These are phyloP conservation scores for Myotis lucifugus DNA, from an alignment of 2,113 vertebrate species.

Conservation along the genomic window DNA sequence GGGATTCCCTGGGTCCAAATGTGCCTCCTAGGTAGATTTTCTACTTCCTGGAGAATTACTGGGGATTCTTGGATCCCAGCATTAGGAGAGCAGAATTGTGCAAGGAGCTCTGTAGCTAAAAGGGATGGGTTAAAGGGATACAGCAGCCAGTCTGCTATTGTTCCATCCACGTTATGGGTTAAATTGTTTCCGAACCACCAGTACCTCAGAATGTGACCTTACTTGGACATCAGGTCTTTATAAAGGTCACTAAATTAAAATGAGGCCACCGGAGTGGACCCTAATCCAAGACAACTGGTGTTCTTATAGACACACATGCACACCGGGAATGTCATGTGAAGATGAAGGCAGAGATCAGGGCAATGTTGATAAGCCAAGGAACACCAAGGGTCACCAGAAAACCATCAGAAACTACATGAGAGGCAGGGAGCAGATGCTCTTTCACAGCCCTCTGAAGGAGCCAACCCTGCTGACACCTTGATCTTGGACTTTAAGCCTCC, in stretches of 20 bases:
- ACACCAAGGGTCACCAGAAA: not conserved
- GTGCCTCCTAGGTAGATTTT: not conserved
- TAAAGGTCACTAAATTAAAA: not conserved
- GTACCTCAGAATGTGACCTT: not conserved
- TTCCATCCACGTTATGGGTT: too few relatives aligned
- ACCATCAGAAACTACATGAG: not conserved
- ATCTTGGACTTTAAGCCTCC: not conserved
- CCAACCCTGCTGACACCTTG: not conserved
- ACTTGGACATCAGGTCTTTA: not conserved
- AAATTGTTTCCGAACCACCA: not conserved
- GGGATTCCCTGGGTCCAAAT: not conserved
- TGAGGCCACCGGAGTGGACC: not conserved
- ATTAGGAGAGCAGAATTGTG: not conserved
- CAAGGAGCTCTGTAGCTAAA: not conserved
- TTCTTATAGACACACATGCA: not conserved
- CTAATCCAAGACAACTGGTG: not conserved
- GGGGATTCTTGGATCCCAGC: not conserved
- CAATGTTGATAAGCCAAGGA: not conserved
- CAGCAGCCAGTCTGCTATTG: not conserved
- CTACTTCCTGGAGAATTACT: not conserved
- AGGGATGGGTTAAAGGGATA: not conserved
- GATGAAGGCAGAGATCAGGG: not conserved
- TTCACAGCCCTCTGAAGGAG: not conserved
- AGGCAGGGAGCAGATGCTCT: not conserved
- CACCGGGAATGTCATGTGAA: too few relatives aligned